Percentiles rank a stretch among this genome's conserved stretches.
These are phyloP conservation scores for Capreolus pygargus DNA, from an alignment of 2,113 vertebrate species.

Conservation along the genomic window DNA sequence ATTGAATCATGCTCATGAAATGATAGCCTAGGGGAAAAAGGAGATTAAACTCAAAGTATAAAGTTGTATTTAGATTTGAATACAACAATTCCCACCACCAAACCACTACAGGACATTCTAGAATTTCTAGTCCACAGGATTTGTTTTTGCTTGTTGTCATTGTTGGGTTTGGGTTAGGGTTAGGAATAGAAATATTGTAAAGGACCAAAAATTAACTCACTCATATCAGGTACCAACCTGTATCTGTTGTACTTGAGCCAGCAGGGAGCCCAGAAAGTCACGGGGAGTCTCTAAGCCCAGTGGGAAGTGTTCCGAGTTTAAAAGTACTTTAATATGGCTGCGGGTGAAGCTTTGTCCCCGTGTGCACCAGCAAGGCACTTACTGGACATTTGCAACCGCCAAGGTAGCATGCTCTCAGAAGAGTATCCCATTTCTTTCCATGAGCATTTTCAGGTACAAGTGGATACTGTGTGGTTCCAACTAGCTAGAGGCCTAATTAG, in stretches of 20 bases:
- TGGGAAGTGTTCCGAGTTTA: background rate
- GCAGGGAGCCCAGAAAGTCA: background rate
- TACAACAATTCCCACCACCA: background rate
- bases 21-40: background rate
- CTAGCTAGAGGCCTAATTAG: conserved; percentile 62
- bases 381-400: background rate
- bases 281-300: background rate
- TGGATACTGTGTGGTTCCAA: conserved; percentile 22
- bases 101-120: background rate
- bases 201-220: background rate
- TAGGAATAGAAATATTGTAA: background rate
- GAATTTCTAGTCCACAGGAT: background rate
- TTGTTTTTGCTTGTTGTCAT: background rate
- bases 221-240: background rate
- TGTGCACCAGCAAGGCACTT: background rate
- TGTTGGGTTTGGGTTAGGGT: background rate
- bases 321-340: background rate
- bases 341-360: background rate
- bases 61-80: background rate
- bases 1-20: background rate
- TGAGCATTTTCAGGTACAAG: background rate
- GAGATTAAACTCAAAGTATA: background rate
- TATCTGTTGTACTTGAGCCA: background rate
- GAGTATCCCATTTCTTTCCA: background rate
- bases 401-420: background rate